These are phyloP conservation scores for Datnioides undecimradiatus DNA, from an alignment of 2,113 vertebrate species.

Conservation along the genomic window DNA sequence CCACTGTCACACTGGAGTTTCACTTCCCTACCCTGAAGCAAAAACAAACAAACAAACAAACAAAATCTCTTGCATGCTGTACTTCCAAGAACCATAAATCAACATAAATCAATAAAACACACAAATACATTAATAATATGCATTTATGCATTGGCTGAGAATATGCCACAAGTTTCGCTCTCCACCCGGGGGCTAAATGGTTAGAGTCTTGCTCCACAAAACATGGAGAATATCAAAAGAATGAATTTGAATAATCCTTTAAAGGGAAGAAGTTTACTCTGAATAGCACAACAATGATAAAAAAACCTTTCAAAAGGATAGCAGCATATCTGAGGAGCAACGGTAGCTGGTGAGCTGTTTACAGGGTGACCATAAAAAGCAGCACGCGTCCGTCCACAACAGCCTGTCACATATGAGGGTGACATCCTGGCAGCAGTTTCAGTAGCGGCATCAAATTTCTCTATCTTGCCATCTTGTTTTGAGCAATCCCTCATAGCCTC, in stretches of 20 bases:
- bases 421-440: constrained; percentile 46
- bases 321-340: constrained; percentile 16
- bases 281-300: constrained; percentile 49
- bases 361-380: constrained; percentile 32
- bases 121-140: constrained; percentile 68
- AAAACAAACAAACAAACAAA: constrained; percentile 43
- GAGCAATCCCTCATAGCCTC: constrained; percentile 42
- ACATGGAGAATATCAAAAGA: constrained; percentile 63
- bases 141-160: constrained; percentile 68
- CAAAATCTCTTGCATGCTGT: constrained; percentile 23
- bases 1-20: constrained; percentile 17
- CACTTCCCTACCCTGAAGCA: constrained; percentile 36
- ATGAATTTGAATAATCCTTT: constrained; percentile 69
- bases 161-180: constrained; percentile 40
- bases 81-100: constrained; percentile 45
- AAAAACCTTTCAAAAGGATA: constrained; percentile 48
- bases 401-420: constrained; percentile 42
- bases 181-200: constrained; percentile 43
- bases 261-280: constrained; percentile 14
- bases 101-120: constrained; percentile 66
- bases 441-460: constrained; percentile 42
- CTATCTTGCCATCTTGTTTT: constrained; percentile 49
- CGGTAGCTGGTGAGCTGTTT: constrained; percentile 55
- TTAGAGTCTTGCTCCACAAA: constrained; percentile 58
- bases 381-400: constrained; percentile 43